Evolutionary conservation across 2,797 vertebrate species (phyloP), one percentile per base, ranked within the genome.

Genomic region (Coilia nasus): DNA sequence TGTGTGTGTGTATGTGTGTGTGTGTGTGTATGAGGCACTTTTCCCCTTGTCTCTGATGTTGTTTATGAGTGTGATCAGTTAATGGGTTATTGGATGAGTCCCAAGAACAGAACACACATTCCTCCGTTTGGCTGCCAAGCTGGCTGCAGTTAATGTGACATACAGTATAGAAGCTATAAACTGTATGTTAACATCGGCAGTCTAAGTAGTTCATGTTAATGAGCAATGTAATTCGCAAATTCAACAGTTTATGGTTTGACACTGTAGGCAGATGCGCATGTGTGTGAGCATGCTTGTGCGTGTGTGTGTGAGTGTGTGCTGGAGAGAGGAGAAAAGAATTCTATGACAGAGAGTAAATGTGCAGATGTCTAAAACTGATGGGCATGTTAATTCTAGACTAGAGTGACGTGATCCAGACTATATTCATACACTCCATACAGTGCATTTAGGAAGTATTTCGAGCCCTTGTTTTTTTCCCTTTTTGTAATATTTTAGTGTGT

Each of bases 1-100:
- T 41, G 11, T 75, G 67, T 17, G 7, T 54, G 50, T 54, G 50
- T 54, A 7, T 54, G 64, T 71, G 64, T 31, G 25, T 71, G 25
- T 71, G 64, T 71, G 64, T 71, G 64, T 71, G 64, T 71, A 25
- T 71, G 28, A 6, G 25, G 62, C 11, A 14, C 14, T 75, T 15
- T 75, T 15, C 14, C 14, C 67, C 28, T 3, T 35, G 67, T 41
- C 67, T 75, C 67, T 17, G 28, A 19, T 4, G 28, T 35, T 75
- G 67, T 75, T 75, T 75, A 75, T 35, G 67, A 75, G 67, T 35
- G 14, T 75, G 67, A 75, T 75, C 67, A 35, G 4, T 35, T 75
- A 75, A 75, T 75, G 67, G 28, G 3, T 75, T 75, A 41, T 75
- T 75, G 67, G 67, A 75, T 35, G 12, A 35, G 67, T 35, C 28